Evolutionary conservation across 1,140 invertebrate species (phyloP).

Genomic region (Trichomalopsis sarcophagae): DNA sequence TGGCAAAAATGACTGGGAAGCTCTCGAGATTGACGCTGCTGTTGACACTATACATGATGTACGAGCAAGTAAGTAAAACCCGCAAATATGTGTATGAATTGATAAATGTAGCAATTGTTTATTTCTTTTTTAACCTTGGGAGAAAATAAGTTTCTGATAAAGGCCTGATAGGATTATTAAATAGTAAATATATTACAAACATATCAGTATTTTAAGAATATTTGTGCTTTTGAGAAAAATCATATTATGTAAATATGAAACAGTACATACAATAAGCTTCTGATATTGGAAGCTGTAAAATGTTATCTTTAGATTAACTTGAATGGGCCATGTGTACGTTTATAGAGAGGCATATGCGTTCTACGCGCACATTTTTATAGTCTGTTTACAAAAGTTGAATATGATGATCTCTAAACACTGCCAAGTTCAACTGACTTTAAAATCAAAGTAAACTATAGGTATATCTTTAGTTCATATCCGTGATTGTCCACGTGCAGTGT

Average conservation of each 20-base stretch:
- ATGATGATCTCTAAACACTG: not conserved
- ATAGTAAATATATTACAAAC: no score
- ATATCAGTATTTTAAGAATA: no score
- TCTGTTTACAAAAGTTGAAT: not conserved
- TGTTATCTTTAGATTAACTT: not conserved
- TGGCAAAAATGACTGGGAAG: conserved; percentile 81
- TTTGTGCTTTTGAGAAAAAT: no score
- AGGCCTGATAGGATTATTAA: no score
- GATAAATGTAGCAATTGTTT: no score
- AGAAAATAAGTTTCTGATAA: no score
- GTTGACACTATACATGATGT: conserved; percentile 77
- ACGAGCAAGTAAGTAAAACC: conserved; percentile 60
- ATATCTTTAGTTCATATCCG: not conserved
- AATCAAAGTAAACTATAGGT: not conserved
- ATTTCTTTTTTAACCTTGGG: no score
- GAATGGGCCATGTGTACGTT: not conserved
- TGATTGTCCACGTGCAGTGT: not conserved
- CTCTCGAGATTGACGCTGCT: conserved; percentile 79
- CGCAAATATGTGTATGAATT: no score
- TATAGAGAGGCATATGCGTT: not conserved
- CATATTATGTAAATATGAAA: no score
- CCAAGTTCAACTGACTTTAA: not conserved
- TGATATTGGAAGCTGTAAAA: not conserved
- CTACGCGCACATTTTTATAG: not conserved
- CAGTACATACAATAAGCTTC: no score